Evolutionary conservation across 2,113 vertebrate genomes (phyloP).

Genomic region (Todiramphus saurophagus): DNA sequence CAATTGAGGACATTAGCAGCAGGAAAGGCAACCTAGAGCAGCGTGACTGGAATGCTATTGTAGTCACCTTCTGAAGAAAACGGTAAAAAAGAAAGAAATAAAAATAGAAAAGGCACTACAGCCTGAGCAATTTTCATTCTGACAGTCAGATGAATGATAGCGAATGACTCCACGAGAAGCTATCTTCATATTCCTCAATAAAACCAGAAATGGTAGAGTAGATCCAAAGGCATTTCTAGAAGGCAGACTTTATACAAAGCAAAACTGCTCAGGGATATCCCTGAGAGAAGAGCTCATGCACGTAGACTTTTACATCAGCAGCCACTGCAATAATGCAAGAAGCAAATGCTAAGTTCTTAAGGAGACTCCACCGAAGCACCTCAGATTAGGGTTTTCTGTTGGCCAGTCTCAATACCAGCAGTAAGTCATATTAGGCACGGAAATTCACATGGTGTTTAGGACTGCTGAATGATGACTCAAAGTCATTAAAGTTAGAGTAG

Average conservation of each 20-base stretch:
- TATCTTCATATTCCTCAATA: neutral
- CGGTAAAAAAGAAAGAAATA: neutral
- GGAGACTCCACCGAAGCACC: neutral
- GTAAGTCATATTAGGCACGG: neutral
- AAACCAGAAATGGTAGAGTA: neutral
- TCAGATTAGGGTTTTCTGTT: neutral
- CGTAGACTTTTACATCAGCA: neutral
- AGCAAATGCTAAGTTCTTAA: neutral
- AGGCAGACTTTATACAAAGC: neutral
- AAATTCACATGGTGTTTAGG: neutral
- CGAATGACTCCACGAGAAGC: neutral
- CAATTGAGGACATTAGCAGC: neutral
- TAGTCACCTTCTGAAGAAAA: neutral
- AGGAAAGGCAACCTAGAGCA: neutral
- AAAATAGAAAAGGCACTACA: neutral
- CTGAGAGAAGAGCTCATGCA: neutral
- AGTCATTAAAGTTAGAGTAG: neutral
- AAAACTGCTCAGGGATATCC: neutral
- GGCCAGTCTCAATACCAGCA: neutral
- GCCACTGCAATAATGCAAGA: neutral
- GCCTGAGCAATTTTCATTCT: neutral
- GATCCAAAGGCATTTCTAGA: neutral
- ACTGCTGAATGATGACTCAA: neutral
- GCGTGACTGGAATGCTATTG: neutral
- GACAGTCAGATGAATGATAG: neutral